Evolutionary conservation across 2,797 vertebrate genomes (phyloP).

Genomic region (Falco peregrinus): DNA sequence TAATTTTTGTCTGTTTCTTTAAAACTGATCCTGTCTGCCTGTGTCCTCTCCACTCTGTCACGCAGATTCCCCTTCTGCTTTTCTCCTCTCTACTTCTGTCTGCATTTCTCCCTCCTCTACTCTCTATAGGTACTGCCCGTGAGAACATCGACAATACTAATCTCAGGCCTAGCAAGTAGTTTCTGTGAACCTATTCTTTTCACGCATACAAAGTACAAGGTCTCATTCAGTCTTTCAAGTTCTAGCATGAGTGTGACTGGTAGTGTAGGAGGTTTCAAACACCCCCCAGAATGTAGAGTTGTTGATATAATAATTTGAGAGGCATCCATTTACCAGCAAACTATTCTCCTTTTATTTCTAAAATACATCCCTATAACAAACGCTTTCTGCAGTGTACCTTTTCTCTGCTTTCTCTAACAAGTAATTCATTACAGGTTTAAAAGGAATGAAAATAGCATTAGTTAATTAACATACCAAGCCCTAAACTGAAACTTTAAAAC

Average conservation of each 20-base stretch:
- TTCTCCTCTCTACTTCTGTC: not conserved
- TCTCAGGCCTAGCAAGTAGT: not conserved
- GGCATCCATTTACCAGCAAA: not conserved
- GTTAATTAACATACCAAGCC: conserved; percentile 18
- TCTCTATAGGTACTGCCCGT: not conserved
- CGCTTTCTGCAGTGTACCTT: not conserved
- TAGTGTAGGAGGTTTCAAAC: not conserved
- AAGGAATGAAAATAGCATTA: not conserved
- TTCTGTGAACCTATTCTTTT: not conserved
- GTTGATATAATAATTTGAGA: not conserved
- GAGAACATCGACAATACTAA: accelerated
- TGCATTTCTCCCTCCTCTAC: not conserved
- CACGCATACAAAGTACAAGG: not conserved
- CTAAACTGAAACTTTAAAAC: conserved; percentile 47
- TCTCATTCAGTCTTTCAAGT: not conserved
- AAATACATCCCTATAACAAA: not conserved
- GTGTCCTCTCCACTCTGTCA: not conserved
- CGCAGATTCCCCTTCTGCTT: not conserved
- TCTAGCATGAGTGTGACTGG: not conserved
- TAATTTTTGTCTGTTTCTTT: not conserved
- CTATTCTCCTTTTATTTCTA: not conserved
- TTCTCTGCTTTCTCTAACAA: not conserved
- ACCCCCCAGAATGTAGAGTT: not conserved
- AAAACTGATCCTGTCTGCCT: not conserved
- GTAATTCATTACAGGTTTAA: conserved; percentile 9